Conservation (phyloP, 23 tunicate species). For the Ascidia mentula region DNA sequence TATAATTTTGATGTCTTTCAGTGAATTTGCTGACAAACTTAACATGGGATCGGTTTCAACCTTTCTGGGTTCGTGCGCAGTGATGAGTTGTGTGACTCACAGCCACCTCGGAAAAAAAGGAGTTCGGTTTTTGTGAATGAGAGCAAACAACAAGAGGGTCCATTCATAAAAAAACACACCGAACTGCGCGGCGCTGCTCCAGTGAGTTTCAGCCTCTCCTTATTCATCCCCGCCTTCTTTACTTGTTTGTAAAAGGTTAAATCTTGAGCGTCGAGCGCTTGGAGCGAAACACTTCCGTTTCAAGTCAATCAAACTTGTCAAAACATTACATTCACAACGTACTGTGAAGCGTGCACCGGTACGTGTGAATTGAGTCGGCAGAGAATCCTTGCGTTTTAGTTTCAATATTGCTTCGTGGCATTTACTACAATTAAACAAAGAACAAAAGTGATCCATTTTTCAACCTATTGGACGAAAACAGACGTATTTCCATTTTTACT, state of each 20-base stretch:
- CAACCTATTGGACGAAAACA: no score
- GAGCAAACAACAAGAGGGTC: neutral
- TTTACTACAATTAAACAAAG: no score
- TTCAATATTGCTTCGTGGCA: no score
- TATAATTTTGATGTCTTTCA: no score
- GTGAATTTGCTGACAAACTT: no score
- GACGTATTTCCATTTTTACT: no score
- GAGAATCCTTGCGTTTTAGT: no score
- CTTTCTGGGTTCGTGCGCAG: no score
- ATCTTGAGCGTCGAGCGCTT: neutral
- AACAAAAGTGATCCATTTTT: no score
- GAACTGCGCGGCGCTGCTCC: neutral
- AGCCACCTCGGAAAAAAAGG: neutral
- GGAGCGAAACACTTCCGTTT: slow-evolving; percentile 5
- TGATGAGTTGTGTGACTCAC: no score
- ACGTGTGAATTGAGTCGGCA: neutral
- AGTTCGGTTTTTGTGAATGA: neutral
- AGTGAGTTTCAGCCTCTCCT: neutral
- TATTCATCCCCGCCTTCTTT: neutral
- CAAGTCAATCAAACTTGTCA: slow-evolving; percentile 10
- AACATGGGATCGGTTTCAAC: no score
- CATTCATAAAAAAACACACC: neutral
- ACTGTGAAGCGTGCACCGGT: neutral
- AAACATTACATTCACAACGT: neutral
- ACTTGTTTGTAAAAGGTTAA: neutral